Base-by-base conservation (phyloP, 1,140 invertebrate species). In the Drosophila lacteicornis region DNA sequence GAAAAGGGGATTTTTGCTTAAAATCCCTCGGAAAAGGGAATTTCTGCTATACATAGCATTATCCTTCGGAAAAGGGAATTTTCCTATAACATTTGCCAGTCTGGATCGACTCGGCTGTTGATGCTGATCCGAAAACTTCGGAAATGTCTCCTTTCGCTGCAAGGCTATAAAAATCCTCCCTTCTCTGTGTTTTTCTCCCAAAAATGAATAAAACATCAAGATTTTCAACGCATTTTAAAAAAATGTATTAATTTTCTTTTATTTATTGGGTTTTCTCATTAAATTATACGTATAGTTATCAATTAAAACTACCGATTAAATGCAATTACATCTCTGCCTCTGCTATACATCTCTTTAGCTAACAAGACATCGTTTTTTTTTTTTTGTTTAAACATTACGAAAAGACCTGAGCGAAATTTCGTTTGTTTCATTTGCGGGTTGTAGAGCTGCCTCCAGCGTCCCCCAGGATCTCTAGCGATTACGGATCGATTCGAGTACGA, bases 361-460 rank as follows among this genome's bases (percentile, higher is more conserved):
- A 85, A 85, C 82, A 85, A 75, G 73, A 73, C 46, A 43, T n/a
- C 22, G 12, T 7, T 22, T 25, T 30, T 2, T 25, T 25, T 25
- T 25, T 22, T 22, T 22, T 22, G 22, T 43, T 69, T 38, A 56
- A 67, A 59, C 43, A 59, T 59, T 30, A 58, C 83, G 84, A 88
- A 88, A 68, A 87, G 82, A 84, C 84, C 84, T 87, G 84, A 88
- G 84, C 84, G 80, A 80, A 75, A 84, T 88, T 87, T 90, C 85
- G 85, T 87, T 84, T 71, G 59, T 70, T 67, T 78, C 76, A 68
- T 82, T 45, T 66, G 69, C 63, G 50, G 51, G 68, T 66, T 43
- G 25, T 13, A n/a, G 38, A 46, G 15, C 22, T 17, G 25, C 19
- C 27, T 33, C 7, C 33, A 30, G 42, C 45, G 36, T 27, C 53